These are phyloP conservation scores for Plestiodon gilberti DNA, from an alignment of 2,113 vertebrate genomes.

Conservation along the genomic window DNA sequence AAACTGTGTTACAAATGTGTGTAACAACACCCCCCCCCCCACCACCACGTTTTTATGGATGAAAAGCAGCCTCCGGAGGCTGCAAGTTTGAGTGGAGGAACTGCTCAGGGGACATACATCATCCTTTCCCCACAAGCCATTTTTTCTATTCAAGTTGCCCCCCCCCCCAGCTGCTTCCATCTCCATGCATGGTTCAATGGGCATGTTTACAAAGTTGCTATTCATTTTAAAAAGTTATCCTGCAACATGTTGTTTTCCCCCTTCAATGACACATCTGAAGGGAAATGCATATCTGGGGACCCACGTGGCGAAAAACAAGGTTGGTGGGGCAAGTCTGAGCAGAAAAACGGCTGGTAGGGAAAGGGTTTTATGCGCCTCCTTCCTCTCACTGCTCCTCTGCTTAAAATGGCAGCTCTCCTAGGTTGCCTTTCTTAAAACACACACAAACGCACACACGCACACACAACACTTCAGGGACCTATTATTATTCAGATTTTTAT, in stretches of 20 bases:
- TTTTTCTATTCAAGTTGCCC: neutral
- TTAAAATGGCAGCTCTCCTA: neutral
- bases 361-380: neutral
- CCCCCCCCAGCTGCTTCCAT: neutral
- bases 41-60: neutral
- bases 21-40: too few species aligned
- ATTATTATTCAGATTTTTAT: neutral
- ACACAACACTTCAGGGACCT: neutral
- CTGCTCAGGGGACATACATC: too few species aligned
- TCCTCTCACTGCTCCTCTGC: neutral
- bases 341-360: neutral
- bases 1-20: neutral
- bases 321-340: neutral
- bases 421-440: neutral
- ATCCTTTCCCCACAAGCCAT: neutral
- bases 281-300: neutral
- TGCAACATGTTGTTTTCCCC: neutral
- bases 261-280: neutral
- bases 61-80: neutral
- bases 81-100: neutral
- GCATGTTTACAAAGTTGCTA: neutral
- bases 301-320: neutral
- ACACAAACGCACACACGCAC: neutral
- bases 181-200: neutral
- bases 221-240: neutral